Evolutionary conservation across 1,140 invertebrate genomes (phyloP), one percentile per base, ranked within the genome.

Genomic region (Drosophila simulans): DNA sequence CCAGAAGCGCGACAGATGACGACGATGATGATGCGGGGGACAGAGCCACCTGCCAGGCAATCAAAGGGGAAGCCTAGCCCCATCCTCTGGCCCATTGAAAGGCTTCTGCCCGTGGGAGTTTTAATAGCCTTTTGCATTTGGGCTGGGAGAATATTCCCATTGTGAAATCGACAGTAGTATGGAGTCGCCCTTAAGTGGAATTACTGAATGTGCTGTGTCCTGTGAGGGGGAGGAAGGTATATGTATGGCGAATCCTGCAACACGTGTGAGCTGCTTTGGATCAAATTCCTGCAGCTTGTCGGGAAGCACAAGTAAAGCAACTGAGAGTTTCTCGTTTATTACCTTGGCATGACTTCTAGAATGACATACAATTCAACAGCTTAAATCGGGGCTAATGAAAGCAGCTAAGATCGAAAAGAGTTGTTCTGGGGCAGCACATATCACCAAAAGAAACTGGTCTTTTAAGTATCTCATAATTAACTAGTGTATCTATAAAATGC

Each of bases 11-110:
- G 54, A 39, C 69, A 72, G 70, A 57, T 65, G 70, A 54, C 20
- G 48, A 54, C 31, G 48, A 49, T 68, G 48, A 49, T 68, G 64
- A 59, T 56, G 60, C 45, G 48, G 57, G 39, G 66, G 7, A 17
- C 31, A 25, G 40, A 40, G 51, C 82, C 78, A 85, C 83, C 73
- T 85, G 82, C 73, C 64, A 64, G 45, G 68, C 62, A 53, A 81
- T 52, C 58, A 56, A 39, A 37, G n/a, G 66, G 27, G 22, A 13
- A 5, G 10, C 27, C 22, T 20, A 12, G 11, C 31, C 10, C 22
- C 12, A 10, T 13, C 12, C 13, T 35, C 31, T 31, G 35, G n/a
- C 62, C 62, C 34, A 39, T 48, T 1, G 20, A 34, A 17, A 25
- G 13, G 3, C 10, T 31, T 27, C 2, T 11, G 66, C 49, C 43